Evolutionary conservation across 2,888 invertebrate species (phyloP).

Genomic region (Scaptomyza caliginosa): DNA sequence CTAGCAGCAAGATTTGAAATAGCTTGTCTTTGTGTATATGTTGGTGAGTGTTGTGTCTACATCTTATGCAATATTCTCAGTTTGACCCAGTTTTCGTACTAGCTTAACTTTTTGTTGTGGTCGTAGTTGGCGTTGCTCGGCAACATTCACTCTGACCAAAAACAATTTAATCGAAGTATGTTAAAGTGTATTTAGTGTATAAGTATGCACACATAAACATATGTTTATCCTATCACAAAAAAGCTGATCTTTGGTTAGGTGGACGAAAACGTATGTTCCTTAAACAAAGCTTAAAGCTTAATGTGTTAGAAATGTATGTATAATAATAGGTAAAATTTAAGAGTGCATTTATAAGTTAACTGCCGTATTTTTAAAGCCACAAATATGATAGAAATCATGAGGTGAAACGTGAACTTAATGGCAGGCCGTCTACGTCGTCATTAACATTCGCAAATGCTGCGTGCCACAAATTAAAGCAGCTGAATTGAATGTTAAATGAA

Average conservation of each 20-base stretch:
- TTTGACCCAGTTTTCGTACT: conserved; percentile 71
- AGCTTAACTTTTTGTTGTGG: conserved; percentile 62
- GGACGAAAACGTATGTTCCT: background rate
- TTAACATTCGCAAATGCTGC: conserved; percentile 28
- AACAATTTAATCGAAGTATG: conserved; percentile 48
- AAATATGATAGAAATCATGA: conserved; percentile 54
- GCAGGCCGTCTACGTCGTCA: conserved; percentile 16
- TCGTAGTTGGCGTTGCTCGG: conserved; percentile 52
- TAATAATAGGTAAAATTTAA: conserved; percentile 16
- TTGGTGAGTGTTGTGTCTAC: conserved; percentile 65
- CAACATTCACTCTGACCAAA: conserved; percentile 70
- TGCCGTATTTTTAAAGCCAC: conserved; percentile 56
- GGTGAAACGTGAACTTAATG: conserved; percentile 26
- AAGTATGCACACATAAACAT: conserved; percentile 1
- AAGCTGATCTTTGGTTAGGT: background rate
- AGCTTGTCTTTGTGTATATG: conserved; percentile 51
- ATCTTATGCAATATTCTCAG: conserved; percentile 78
- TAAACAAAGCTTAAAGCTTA: background rate
- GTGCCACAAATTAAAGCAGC: conserved; percentile 44
- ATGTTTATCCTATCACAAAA: background rate
- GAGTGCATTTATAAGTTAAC: conserved; percentile 52
- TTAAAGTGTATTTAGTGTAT: conserved; percentile 16
- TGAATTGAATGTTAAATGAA: conserved; percentile 17
- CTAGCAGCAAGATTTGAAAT: conserved; percentile 68
- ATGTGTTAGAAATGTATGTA: background rate